Evolutionary conservation across 2,113 vertebrate genomes (phyloP).

Genomic region (Mus spicilegus): DNA sequence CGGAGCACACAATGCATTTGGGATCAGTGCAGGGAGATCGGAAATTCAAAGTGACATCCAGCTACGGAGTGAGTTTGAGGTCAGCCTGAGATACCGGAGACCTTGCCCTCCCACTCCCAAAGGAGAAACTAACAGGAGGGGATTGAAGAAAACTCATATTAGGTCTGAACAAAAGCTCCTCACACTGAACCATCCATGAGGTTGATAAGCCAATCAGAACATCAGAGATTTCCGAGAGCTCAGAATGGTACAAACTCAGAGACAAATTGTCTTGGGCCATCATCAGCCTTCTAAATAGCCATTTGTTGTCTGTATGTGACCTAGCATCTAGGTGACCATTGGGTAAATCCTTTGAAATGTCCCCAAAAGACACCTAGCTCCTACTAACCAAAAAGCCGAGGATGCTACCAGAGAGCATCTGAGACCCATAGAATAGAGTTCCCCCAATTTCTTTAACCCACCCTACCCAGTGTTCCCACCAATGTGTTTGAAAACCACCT

Average conservation of each 20-base stretch:
- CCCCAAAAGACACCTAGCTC: not conserved
- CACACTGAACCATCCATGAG: not conserved
- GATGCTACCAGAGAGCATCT: not conserved
- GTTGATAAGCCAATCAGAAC: not conserved
- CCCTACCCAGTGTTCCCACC: not conserved
- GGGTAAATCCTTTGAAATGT: not conserved
- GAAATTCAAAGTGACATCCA: not conserved
- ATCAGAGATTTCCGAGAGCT: not conserved
- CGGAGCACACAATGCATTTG: not conserved
- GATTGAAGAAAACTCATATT: not conserved
- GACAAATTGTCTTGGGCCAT: not conserved
- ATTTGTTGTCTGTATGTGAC: not conserved
- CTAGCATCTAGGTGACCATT: not conserved
- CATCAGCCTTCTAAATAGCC: not conserved
- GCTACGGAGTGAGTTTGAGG: not conserved
- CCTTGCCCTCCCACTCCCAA: too few relatives aligned
- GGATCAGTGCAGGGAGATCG: not conserved
- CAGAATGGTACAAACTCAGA: not conserved
- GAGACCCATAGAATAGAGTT: not conserved
- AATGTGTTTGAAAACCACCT: not conserved
- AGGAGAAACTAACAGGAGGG: not conserved
- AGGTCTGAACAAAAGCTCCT: not conserved
- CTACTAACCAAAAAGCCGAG: not conserved
- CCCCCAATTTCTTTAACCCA: not conserved
- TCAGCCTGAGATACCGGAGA: not conserved